Percentiles rank a stretch among this genome's conserved stretches.
Evolutionary conservation across 2,113 vertebrate species (phyloP).

Genomic region (Gambusia holbrooki): DNA sequence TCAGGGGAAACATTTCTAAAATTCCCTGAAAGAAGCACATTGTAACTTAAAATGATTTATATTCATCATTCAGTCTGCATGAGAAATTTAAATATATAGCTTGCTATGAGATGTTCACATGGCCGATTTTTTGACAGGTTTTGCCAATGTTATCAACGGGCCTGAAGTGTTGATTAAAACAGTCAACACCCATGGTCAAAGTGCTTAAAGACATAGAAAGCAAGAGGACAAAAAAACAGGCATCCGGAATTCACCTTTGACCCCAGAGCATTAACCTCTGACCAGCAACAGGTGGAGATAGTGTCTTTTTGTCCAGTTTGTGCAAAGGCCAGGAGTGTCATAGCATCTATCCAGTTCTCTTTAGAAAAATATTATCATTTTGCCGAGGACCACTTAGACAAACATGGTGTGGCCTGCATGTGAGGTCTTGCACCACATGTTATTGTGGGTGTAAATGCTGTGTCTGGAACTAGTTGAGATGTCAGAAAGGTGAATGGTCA

Average conservation of each 20-base stretch:
- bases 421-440: constrained; percentile 79
- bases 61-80: neutral
- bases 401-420: constrained; percentile 73
- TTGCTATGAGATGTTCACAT: no score
- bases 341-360: constrained; percentile 63
- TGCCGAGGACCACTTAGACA: constrained; percentile 64
- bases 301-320: constrained; percentile 70
- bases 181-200: constrained; percentile 74
- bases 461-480: constrained; percentile 66
- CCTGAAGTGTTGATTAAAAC: constrained; percentile 64
- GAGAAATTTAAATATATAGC: no score
- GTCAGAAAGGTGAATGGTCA: constrained; percentile 56
- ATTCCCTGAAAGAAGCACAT: neutral
- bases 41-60: neutral
- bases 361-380: constrained; percentile 84
- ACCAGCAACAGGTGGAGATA: constrained; percentile 82
- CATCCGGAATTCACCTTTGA: constrained; percentile 80
- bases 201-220: constrained; percentile 69
- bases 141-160: constrained; percentile 25
- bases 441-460: constrained; percentile 69
- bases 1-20: neutral
- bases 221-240: constrained; percentile 61
- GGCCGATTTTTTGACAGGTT: constrained; percentile 8
- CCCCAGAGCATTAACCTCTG: constrained; percentile 79
- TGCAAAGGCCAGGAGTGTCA: constrained; percentile 65